phyloP scores from a whole-genome alignment of 2,888 invertebrate species.

The Iphiclides podalirius region DNA sequence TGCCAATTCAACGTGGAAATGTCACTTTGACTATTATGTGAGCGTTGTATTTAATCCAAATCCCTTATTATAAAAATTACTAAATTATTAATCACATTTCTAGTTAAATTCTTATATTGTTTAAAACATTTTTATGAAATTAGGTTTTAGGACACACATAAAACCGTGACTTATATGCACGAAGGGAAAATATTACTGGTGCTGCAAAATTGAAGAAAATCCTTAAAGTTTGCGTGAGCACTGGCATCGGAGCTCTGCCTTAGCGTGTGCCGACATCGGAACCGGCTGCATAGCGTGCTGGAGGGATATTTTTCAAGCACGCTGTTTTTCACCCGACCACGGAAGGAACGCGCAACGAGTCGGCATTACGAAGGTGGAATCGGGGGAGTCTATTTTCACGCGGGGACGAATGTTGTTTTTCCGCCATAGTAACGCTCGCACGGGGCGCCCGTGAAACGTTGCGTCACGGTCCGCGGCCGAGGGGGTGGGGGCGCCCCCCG shows the following conservation, averaged over 20 bases:
- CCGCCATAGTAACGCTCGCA: constrained; percentile 69
- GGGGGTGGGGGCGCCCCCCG: constrained; percentile 57
- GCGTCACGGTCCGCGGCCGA: constrained; percentile 60
- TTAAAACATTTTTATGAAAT: no score
- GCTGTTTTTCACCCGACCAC: constrained; percentile 30
- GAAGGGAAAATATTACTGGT: no score
- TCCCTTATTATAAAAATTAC: no score
- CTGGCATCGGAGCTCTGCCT: background rate
- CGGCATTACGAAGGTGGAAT: constrained; percentile 53
- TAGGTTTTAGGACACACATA: no score
- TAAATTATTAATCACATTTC: no score
- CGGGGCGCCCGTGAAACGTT: constrained; percentile 66
- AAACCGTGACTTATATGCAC: no score
- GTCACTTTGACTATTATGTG: no score
- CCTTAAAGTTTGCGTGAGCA: background rate
- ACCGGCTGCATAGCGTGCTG: background rate
- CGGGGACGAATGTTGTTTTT: constrained; percentile 65
- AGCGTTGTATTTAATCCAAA: no score
- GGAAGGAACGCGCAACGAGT: constrained; percentile 44
- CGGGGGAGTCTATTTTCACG: constrained; percentile 72
- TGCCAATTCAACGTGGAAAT: no score
- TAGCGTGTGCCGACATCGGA: background rate
- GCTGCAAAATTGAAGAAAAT: no score
- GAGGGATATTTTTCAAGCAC: constrained; percentile 26
- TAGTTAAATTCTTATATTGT: no score